These are phyloP conservation scores for Brachystomella parvula DNA, from an alignment of 1,140 invertebrate species.

Conservation along the genomic window DNA sequence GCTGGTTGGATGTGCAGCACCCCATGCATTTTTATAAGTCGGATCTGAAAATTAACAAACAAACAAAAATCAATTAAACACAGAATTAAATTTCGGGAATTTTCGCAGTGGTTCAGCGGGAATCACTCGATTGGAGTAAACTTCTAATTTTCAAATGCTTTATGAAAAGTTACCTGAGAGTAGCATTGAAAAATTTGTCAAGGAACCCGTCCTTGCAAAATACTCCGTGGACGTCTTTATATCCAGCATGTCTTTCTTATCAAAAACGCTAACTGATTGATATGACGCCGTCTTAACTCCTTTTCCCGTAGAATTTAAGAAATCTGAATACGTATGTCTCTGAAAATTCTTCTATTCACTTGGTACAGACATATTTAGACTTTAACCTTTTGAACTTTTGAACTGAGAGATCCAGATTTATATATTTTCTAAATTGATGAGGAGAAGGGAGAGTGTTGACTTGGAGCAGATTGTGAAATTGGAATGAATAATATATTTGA, in stretches of 20 bases:
- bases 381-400: no score
- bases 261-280: background rate
- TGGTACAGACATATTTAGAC: no score
- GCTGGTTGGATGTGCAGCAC: slow-evolving; percentile 50
- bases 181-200: slow-evolving; percentile 57
- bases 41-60: slow-evolving; percentile 48
- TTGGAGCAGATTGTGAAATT: no score
- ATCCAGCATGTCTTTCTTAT: slow-evolving; percentile 48
- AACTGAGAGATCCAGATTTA: no score
- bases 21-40: slow-evolving; percentile 60
- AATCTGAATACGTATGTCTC: no score
- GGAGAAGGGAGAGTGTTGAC: no score
- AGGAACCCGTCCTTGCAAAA: slow-evolving; percentile 51
- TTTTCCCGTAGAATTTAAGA: background rate
- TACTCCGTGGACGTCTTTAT: slow-evolving; percentile 54
- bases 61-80: slow-evolving; percentile 31
- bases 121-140: slow-evolving; percentile 3
- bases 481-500: no score
- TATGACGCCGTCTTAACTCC: background rate
- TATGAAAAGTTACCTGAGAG: slow-evolving; percentile 50
- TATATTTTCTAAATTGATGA: no score
- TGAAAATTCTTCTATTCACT: no score
- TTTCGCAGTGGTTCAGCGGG: no score
- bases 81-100: slow-evolving; percentile 6
- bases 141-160: slow-evolving; percentile 5